Evolutionary conservation across 2,113 vertebrate genomes (phyloP).

Genomic region (Neodon shergylaensis): DNA sequence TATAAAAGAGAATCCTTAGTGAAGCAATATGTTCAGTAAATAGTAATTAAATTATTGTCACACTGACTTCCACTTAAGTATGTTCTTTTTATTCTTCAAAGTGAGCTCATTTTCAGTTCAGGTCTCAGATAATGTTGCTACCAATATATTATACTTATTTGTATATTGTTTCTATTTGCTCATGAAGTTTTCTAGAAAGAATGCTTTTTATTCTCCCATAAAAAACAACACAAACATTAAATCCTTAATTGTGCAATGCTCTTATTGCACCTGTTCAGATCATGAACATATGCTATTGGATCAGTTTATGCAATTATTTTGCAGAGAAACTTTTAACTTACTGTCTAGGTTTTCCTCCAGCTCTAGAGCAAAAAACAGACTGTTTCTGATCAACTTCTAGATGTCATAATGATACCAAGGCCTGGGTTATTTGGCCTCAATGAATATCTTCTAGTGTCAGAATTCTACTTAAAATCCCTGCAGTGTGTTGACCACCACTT

Average conservation of each 20-base stretch:
- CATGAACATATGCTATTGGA: rapidly evolving
- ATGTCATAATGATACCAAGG: background rate
- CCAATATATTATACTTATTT: background rate
- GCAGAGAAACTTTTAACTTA: background rate
- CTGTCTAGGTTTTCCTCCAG: no score
- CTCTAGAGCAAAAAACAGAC: background rate
- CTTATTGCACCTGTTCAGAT: background rate
- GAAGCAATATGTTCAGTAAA: background rate
- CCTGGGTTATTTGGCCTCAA: background rate
- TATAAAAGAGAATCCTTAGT: background rate
- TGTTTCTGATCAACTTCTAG: background rate
- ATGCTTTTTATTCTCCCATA: background rate
- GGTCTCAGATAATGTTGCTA: rapidly evolving
- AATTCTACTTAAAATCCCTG: background rate
- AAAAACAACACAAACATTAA: background rate
- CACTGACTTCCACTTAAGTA: background rate
- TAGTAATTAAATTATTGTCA: background rate
- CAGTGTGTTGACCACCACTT: background rate
- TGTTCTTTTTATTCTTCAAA: background rate
- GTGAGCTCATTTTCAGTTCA: background rate
- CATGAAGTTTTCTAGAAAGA: background rate
- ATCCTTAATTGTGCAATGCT: background rate
- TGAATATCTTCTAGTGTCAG: background rate
- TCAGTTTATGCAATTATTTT: background rate
- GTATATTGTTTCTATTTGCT: background rate